These are phyloP conservation scores for Enteromius unitaeniatus DNA, from an alignment of 2,797 vertebrate genomes.

Conservation along the genomic window DNA sequence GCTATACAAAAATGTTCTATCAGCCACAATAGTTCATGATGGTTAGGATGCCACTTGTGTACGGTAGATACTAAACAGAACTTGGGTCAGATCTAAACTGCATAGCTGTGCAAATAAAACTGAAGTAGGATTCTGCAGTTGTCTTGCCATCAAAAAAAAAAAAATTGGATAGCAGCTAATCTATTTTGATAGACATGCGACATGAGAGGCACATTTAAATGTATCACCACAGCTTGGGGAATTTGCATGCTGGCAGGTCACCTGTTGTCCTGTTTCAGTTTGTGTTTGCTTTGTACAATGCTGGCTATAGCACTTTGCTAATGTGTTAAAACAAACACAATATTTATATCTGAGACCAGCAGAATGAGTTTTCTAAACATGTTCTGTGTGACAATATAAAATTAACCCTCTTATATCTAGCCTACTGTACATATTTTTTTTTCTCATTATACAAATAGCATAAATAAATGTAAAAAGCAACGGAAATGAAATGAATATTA, in stretches of 20 bases:
- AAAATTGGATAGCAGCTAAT: background rate
- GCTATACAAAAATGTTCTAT: background rate
- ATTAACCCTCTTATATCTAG: background rate
- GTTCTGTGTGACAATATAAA: background rate
- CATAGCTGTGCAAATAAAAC: background rate
- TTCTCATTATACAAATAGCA: background rate
- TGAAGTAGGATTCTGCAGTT: background rate
- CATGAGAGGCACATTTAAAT: conserved; percentile 1
- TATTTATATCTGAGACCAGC: background rate
- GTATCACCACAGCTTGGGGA: background rate
- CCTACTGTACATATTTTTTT: background rate
- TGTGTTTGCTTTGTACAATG: conserved; percentile 15
- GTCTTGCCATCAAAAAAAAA: background rate
- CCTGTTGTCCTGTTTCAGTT: conserved; percentile 35
- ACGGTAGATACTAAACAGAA: background rate
- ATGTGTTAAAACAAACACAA: background rate
- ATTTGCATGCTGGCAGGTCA: conserved; percentile 66
- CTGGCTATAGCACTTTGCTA: background rate
- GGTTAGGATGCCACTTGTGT: background rate
- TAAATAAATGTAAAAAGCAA: background rate
- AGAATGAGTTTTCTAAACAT: background rate
- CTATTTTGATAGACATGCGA: background rate
- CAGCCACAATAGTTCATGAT: background rate
- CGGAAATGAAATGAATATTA: background rate
- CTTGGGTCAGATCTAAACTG: background rate